A percentile compares a stretch with the other conserved stretches of the same genome.
Evolutionary conservation across 2,888 invertebrate species (phyloP).

Genomic region (Plagodis dolabraria): DNA sequence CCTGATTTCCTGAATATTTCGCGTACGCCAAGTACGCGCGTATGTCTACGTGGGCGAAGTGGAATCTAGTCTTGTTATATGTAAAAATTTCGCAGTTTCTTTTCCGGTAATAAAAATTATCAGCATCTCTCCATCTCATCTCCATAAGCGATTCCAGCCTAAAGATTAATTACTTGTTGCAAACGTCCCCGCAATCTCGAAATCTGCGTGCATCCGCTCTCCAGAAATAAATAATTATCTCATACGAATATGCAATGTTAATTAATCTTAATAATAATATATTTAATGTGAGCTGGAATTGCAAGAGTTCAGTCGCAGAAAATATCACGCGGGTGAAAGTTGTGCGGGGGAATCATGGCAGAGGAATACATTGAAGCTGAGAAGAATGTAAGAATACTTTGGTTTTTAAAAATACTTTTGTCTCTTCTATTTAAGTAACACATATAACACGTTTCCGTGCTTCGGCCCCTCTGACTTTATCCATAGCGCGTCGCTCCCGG

Average conservation of each 20-base stretch:
- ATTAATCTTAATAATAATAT: conserved; percentile 51
- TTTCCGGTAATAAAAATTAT: conserved; percentile 5
- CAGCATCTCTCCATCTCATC: not conserved
- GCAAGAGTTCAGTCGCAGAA: conserved; percentile 63
- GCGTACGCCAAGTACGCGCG: too few species aligned
- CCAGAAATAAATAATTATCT: conserved; percentile 75
- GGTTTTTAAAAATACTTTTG: too few species aligned
- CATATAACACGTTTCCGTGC: too few species aligned
- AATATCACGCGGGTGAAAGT: conserved; percentile 48
- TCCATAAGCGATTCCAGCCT: conserved; percentile 51
- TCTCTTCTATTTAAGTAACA: too few species aligned
- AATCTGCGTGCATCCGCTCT: conserved; percentile 67
- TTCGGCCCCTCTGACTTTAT: too few species aligned
- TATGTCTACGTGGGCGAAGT: too few species aligned
- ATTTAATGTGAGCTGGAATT: conserved; percentile 50
- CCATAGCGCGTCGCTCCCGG: too few species aligned
- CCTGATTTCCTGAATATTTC: too few species aligned
- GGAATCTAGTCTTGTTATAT: not conserved
- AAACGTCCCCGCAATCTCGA: conserved; percentile 74
- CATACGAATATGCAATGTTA: conserved; percentile 71
- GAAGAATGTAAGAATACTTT: conserved; percentile 57
- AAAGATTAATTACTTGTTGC: conserved; percentile 76
- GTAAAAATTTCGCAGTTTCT: not conserved
- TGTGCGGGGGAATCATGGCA: conserved; percentile 48
- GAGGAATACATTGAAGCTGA: conserved; percentile 46